phyloP scores from a whole-genome alignment of 1,140 invertebrate genomes.

The Marisa cornuarietis region DNA sequence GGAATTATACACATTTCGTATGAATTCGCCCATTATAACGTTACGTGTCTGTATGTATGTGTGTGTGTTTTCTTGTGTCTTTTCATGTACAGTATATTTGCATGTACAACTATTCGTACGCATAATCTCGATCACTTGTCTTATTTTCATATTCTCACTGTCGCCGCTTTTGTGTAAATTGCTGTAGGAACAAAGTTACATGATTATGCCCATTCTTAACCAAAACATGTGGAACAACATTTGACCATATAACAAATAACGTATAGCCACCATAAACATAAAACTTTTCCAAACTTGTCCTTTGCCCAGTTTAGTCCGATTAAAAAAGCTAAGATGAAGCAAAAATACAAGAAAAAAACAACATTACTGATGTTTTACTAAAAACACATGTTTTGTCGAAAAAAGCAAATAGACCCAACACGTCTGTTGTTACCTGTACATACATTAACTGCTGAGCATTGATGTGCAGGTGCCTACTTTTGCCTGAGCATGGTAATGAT shows the following conservation, averaged over 20 bases:
- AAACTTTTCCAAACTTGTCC: too few species aligned
- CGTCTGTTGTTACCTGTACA: neutral
- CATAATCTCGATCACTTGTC: neutral
- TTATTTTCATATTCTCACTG: neutral
- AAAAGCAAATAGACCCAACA: neutral
- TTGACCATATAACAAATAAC: neutral
- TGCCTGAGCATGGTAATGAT: conserved; percentile 67
- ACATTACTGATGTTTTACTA: neutral
- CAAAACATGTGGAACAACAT: too few species aligned
- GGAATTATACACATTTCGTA: too few species aligned
- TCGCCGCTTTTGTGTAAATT: too few species aligned
- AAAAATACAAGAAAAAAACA: too few species aligned
- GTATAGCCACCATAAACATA: neutral
- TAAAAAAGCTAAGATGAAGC: too few species aligned
- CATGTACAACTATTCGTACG: too few species aligned
- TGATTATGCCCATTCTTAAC: too few species aligned
- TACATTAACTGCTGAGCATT: neutral
- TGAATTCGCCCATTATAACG: too few species aligned
- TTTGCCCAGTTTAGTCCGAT: too few species aligned
- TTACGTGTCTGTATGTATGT: neutral
- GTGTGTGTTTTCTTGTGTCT: neutral
- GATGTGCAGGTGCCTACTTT: conserved; percentile 65
- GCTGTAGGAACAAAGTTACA: too few species aligned
- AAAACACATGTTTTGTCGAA: neutral
- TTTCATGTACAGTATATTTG: too few species aligned